Percentiles rank a stretch among this genome's conserved stretches.
These are phyloP conservation scores for Porites evermanni DNA, from an alignment of 92 coral and sea anemone species.

Conservation along the genomic window DNA sequence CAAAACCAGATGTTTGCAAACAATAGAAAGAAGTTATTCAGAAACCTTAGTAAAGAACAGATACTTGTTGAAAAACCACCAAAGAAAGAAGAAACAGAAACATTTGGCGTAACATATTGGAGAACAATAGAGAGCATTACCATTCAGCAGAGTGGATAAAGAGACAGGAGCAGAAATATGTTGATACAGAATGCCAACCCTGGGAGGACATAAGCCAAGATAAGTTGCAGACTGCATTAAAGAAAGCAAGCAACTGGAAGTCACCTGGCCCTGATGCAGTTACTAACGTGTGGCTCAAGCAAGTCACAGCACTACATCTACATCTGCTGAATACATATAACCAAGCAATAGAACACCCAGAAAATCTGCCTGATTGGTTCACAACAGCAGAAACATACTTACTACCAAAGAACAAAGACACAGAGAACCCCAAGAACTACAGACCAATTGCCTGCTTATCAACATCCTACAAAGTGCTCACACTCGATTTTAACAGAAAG, in stretches of 20 bases:
- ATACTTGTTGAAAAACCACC: too few relatives aligned
- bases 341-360: slow-evolving; percentile 24
- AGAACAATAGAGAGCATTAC: too few relatives aligned
- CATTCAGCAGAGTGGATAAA: too few relatives aligned
- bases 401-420: slow-evolving; percentile 35
- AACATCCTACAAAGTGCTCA: slow-evolving; percentile 37
- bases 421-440: slow-evolving; percentile 11
- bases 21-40: too few relatives aligned
- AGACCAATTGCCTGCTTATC: slow-evolving; percentile 33
- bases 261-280: slow-evolving; percentile 17
- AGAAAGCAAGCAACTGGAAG: slow-evolving; percentile 13
- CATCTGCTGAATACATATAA: slow-evolving; percentile 23
- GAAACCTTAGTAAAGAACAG: too few relatives aligned
- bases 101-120: too few relatives aligned
- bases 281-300: slow-evolving; percentile 5
- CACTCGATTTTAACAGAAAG: slow-evolving; percentile 25
- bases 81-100: too few relatives aligned
- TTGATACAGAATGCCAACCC: too few relatives aligned
- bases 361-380: slow-evolving; percentile 32
- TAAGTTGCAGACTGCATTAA: slow-evolving; percentile 3
- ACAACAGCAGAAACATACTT: slow-evolving; percentile 23
- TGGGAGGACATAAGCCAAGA: too few relatives aligned
- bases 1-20: too few relatives aligned
- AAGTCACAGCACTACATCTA: neutral
- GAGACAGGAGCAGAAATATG: too few relatives aligned